phyloP scores from a whole-genome alignment of 2,888 invertebrate species.

The Teinopalpus imperialis region DNA sequence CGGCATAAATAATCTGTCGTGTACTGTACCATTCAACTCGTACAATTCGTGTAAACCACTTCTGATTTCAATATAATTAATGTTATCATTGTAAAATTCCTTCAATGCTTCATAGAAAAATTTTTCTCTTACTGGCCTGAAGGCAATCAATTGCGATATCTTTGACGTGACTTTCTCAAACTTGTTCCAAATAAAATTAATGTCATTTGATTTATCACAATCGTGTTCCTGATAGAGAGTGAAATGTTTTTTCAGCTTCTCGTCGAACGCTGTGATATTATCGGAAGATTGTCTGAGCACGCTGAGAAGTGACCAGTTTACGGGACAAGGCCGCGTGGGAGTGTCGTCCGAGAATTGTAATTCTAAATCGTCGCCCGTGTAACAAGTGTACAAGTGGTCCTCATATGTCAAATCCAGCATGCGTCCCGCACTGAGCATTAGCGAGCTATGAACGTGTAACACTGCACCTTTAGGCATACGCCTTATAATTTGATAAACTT shows the following conservation, averaged over 20 bases:
- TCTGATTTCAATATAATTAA: slow-evolving; percentile 87
- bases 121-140: slow-evolving; percentile 84
- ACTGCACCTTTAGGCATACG: slow-evolving; percentile 89
- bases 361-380: slow-evolving; percentile 44
- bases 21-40: slow-evolving; percentile 82
- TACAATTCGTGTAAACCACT: slow-evolving; percentile 82
- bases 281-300: slow-evolving; percentile 66
- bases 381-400: slow-evolving; percentile 82
- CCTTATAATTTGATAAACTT: slow-evolving; percentile 85
- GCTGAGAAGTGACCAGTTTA: slow-evolving; percentile 74
- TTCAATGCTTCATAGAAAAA: slow-evolving; percentile 83
- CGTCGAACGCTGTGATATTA: slow-evolving; percentile 73
- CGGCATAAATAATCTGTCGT: slow-evolving; percentile 76
- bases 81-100: slow-evolving; percentile 85
- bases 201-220: slow-evolving; percentile 60
- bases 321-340: slow-evolving; percentile 53
- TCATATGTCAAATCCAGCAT: slow-evolving; percentile 84
- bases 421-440: slow-evolving; percentile 82
- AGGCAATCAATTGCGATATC: slow-evolving; percentile 79
- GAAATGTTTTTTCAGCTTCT: slow-evolving; percentile 73
- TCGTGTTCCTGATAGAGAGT: slow-evolving; percentile 74
- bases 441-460: slow-evolving; percentile 86
- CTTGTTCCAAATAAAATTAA: slow-evolving; percentile 82
- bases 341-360: slow-evolving; percentile 56
- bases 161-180: slow-evolving; percentile 79